Base-by-base conservation (phyloP, 2,113 vertebrate genomes). In the Rhinoptilus africanus region DNA sequence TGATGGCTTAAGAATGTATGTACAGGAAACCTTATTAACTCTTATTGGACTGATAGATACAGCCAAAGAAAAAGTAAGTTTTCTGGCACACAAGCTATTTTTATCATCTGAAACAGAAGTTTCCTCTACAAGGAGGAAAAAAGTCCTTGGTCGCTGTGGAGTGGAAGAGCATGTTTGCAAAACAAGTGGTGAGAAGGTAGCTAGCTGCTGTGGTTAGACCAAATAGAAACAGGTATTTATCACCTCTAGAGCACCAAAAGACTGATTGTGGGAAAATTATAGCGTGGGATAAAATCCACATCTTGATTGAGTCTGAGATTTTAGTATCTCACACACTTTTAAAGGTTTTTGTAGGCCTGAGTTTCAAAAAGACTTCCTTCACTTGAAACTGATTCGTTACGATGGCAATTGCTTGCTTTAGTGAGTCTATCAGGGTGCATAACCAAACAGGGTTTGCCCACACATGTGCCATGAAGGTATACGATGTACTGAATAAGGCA, bases 401-500 rank as follows among this genome's bases (percentile, higher is more conserved):
- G 4, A 35, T 56, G 48, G 30, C 15, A 79, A 26, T 64, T 72
- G 6, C 63, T 89, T 54, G 28, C 48, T 87, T 87, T 43, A 41
- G 18, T 12, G 39, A 60, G 7, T 62, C 27, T 45, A 2, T 34
- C 24, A 66, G 21, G 13, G 4, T 69, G 24, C 27, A 20, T 51
- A 79, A 79, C 30, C 1, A 1, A 37, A 64, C 7, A 81, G 26
- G 17, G 4, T 72, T 88, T 79, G 23, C 20, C 48, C 57, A 64
- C 28, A 56, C 26, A 6, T 0, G 0, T 83, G 60, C n/a, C 27
- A 8, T 48, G 30, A 53, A 80, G 37, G 7, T 26, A 34, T 16
- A 35, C 0, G 0, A 8, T n/a, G 13, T 16, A 27, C n/a, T 59
- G 28, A 72, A 45, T 50, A 41, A 75, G 8, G 14, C 45, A 6